Percentiles rank a stretch among this genome's conserved stretches.
Evolutionary conservation across 2,113 vertebrate genomes (phyloP).

Genomic region (Australoheros scitulus): DNA sequence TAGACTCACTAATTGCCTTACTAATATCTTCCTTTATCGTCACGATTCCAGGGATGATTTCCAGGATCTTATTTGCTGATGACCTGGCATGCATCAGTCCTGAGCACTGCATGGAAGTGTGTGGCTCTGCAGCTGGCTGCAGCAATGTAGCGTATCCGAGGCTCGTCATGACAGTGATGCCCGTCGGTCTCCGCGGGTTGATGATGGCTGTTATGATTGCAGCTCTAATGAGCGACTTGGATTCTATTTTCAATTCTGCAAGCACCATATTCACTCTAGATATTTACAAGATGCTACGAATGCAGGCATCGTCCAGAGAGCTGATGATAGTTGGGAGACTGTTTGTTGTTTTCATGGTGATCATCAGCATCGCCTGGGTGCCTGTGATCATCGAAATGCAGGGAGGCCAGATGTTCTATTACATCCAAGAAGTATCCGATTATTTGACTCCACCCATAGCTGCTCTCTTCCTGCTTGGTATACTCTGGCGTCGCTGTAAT

Average conservation of each 20-base stretch:
- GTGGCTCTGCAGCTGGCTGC: conserved; percentile 89
- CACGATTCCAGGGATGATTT: conserved; percentile 88
- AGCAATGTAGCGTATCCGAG: conserved; percentile 95
- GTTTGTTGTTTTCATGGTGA: conserved; percentile 93
- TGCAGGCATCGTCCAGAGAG: conserved; percentile 84
- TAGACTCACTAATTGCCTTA: background rate
- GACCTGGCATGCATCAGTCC: conserved; percentile 92
- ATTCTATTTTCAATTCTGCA: conserved; percentile 97
- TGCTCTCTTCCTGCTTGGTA: conserved; percentile 89
- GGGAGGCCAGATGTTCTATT: conserved; percentile 97
- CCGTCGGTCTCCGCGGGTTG: conserved; percentile 90
- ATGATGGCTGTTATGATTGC: conserved; percentile 99
- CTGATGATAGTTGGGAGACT: conserved; percentile 90
- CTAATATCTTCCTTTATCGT: background rate
- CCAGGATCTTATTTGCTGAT: conserved; percentile 89
- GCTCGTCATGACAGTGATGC: conserved; percentile 91
- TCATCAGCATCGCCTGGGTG: conserved; percentile 94
- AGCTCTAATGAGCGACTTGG: conserved; percentile 95
- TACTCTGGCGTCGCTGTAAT: conserved; percentile 94
- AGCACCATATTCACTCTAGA: conserved; percentile 97
- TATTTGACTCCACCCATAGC: conserved; percentile 94
- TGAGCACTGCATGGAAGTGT: conserved; percentile 91
- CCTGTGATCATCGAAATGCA: conserved; percentile 96
- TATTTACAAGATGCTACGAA: conserved; percentile 92
- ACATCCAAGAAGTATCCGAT: conserved; percentile 92